Base-by-base conservation (phyloP, 2,888 invertebrate species). In the Dynastes grantii region DNA sequence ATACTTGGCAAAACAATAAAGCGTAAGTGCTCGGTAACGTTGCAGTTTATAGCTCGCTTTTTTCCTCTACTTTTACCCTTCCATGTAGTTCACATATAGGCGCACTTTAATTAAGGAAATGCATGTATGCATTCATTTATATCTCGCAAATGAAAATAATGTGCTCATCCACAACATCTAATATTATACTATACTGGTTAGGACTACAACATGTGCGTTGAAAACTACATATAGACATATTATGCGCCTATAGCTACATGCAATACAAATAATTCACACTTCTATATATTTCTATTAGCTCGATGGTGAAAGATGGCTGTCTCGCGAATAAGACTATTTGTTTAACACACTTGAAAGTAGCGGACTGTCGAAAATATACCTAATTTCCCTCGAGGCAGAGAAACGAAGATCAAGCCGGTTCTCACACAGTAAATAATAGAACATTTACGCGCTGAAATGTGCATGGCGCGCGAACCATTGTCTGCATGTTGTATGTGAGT, bases 351-450 rank as follows among this genome's bases (percentile, higher is more conserved):
- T 73, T 61, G 51, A 58, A 73, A 58, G 40, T n/a, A 22, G 53
- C 22, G 40, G 22, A 27, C 73, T 9, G 58, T 73, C 58, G 58
- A 58, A 73, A 73, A 45, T 45, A 73, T 61, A 37, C 0, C 32
- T 37, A 58, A 73, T 73, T 73, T 73, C 73, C 73, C 73, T 22
- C 22, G 73, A 73, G 73, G 58, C 58, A 45, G 73, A 58, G 37
- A 55, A 40, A 73, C 11, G 51, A 29, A n/a, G 27, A 61, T 22
- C 40, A 32, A 37, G 9, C 22, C 40, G 32, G 40, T 73, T 40
- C 58, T n/a, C 16, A 40, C 37, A 58, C 40, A 58, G 58, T 73
- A 58, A 73, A 73, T 73, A 73, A 73, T 73, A 55, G 51, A 73
- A 45, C 40, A 27, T 70, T 55, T 32, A 32, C 32, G 6, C 29